Evolutionary conservation across 2,888 invertebrate genomes (phyloP).

Genomic region (Caenorhabditis sp.): DNA sequence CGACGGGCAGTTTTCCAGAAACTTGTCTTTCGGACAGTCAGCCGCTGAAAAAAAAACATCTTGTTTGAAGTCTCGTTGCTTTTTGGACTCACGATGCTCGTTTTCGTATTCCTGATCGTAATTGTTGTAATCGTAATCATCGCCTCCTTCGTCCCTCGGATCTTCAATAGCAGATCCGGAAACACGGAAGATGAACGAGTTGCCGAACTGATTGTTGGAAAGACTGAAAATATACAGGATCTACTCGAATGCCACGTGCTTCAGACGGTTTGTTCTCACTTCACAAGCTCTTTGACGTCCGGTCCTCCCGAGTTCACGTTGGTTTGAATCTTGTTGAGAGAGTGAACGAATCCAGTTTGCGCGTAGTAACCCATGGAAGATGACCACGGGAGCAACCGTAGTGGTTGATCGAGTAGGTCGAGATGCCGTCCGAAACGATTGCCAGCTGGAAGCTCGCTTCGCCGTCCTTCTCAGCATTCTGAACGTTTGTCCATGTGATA

Average conservation of each 20-base stretch:
- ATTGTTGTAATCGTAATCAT: slow-evolving; percentile 71
- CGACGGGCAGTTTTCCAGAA: slow-evolving; percentile 70
- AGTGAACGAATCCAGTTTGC: slow-evolving; percentile 59
- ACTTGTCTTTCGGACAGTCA: slow-evolving; percentile 76
- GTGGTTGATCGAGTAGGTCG: slow-evolving; percentile 89
- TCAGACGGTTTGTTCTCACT: slow-evolving; percentile 81
- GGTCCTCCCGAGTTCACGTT: slow-evolving; percentile 93
- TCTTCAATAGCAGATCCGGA: slow-evolving; percentile 73
- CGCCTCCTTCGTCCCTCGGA: slow-evolving; percentile 66
- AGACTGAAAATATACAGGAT: slow-evolving; percentile 82
- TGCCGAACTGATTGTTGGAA: slow-evolving; percentile 88
- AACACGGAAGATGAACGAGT: slow-evolving; percentile 88
- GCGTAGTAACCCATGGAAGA: slow-evolving; percentile 67
- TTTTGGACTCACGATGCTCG: slow-evolving; percentile 29
- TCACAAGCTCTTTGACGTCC: slow-evolving; percentile 87
- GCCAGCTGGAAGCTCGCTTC: slow-evolving; percentile 83
- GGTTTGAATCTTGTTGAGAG: slow-evolving; percentile 86
- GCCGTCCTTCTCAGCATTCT: slow-evolving; percentile 81
- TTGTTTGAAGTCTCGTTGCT: neutral
- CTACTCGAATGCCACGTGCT: neutral
- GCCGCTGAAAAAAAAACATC: slow-evolving; percentile 47
- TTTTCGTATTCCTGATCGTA: slow-evolving; percentile 71
- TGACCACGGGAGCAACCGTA: slow-evolving; percentile 93
- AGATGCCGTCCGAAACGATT: slow-evolving; percentile 85
- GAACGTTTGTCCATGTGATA: slow-evolving; percentile 88